Conservation (phyloP, 2,797 vertebrate species). For the Trematomus bernacchii region DNA sequence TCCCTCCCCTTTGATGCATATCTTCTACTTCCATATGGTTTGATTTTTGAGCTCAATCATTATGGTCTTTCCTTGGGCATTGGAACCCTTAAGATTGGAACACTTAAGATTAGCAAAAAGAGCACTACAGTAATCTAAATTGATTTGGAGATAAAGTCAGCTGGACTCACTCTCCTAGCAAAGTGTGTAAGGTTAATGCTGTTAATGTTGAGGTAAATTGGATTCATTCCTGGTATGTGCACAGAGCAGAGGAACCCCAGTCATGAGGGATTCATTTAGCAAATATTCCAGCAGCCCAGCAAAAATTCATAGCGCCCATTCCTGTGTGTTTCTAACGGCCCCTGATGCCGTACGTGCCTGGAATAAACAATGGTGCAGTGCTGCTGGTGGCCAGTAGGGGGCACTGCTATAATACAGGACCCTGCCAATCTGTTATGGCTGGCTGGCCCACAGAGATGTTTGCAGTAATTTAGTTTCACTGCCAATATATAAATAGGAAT, state of each 20-base stretch:
- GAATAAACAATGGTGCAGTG: slow-evolving; percentile 72
- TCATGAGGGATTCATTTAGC: slow-evolving; percentile 78
- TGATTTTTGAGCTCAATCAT: neutral
- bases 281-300: slow-evolving; percentile 76
- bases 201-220: slow-evolving; percentile 43
- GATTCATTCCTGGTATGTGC: slow-evolving; percentile 47
- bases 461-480: slow-evolving; percentile 88
- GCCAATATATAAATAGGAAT: slow-evolving; percentile 89
- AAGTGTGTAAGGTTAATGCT: slow-evolving; percentile 25
- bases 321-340: slow-evolving; percentile 69
- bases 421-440: slow-evolving; percentile 81
- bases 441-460: slow-evolving; percentile 85
- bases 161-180: slow-evolving; percentile 11
- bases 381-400: slow-evolving; percentile 79
- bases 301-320: slow-evolving; percentile 73
- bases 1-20: slow-evolving; percentile 32
- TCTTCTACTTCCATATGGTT: slow-evolving; percentile 12
- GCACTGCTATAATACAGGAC: slow-evolving; percentile 84
- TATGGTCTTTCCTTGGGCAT: slow-evolving; percentile 5
- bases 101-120: neutral
- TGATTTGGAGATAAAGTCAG: slow-evolving; percentile 12
- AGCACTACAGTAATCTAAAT: neutral
- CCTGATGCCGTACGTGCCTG: slow-evolving; percentile 60
- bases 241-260: slow-evolving; percentile 62
- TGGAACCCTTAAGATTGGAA: neutral